Base-by-base conservation (phyloP, 2,797 vertebrate species). In the Urocyon cinereoargenteus region DNA sequence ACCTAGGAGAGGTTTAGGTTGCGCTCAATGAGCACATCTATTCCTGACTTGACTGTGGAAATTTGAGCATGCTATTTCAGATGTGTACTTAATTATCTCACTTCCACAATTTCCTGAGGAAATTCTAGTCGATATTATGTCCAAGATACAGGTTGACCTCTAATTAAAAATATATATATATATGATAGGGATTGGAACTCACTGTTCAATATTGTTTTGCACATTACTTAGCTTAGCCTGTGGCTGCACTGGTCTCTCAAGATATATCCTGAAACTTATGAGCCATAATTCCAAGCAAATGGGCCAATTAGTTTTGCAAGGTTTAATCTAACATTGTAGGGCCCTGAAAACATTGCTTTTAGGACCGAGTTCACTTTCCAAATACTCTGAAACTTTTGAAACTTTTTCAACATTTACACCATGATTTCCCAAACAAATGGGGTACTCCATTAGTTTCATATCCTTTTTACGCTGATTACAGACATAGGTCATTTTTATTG, bases 371-470 rank as follows among this genome's bases (percentile, higher is more conserved):
- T 82, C 3, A 78, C 14, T 89, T 93, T 70, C 57, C 57, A 92
- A 90, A 53, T 55, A 7, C 13, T 53, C 9, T 19, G 40, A 31
- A 28, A 16, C 36, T 84, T 91, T 24, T 77, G 13, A 3, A 92
- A 82, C 3, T 19, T 78, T 94, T 91, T 94, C 51, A 91, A 5
- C 10, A 83, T 91, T 91, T 95, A 92, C 57, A 31, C 34, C 70
- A 14, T 36, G 3, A 57, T 31, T 94, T 31, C n/a, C 53, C 11
- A 81, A 66, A 21, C 11, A 59, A 12, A 49, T 18, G 26, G 8
- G 68, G 15, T n/a, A n/a, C 0, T 22, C 31, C 40, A 75, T n/a
- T 88, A 64, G 92, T 66, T 90, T 26, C 36, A 13, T 53, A 31
- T 82, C 28, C 6, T 89, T 79, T 40, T 86, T 31, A 82, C 0